These are phyloP conservation scores for Leucoraja erinaceus DNA, from an alignment of 2,113 vertebrate genomes.

Conservation along the genomic window DNA sequence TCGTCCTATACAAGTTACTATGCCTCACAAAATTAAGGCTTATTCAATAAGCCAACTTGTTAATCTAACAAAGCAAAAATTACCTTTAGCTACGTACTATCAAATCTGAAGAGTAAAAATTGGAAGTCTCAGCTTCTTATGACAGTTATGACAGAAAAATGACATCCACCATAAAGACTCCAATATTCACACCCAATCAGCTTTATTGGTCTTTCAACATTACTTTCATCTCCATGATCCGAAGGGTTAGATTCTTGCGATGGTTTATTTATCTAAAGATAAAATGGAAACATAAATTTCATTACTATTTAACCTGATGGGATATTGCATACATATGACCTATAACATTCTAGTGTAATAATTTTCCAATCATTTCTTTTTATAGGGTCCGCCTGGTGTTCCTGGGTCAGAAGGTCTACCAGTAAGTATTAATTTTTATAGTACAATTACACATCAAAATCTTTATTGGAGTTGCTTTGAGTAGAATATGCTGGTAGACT, in stretches of 20 bases:
- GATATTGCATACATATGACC: neutral
- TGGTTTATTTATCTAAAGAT: neutral
- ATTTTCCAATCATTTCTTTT: conserved; percentile 16
- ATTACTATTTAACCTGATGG: neutral
- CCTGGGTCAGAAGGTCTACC: conserved; percentile 59
- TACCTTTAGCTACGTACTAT: neutral
- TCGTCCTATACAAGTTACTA: neutral
- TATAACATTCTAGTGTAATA: neutral
- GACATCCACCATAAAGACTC: neutral
- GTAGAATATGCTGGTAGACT: too few species aligned
- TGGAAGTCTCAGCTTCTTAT: neutral
- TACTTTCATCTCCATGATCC: neutral
- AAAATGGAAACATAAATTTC: neutral
- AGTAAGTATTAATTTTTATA: conserved; percentile 51
- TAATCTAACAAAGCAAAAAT: neutral
- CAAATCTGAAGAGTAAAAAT: neutral
- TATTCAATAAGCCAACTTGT: neutral
- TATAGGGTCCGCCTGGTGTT: conserved; percentile 65
- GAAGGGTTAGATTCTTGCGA: neutral
- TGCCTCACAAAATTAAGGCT: neutral
- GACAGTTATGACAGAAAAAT: neutral
- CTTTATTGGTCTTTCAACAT: neutral
- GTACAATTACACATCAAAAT: neutral
- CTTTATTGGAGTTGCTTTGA: neutral
- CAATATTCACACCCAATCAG: neutral